These are phyloP conservation scores for Phaedon cochleariae DNA, from an alignment of 2,888 invertebrate genomes.

Conservation along the genomic window DNA sequence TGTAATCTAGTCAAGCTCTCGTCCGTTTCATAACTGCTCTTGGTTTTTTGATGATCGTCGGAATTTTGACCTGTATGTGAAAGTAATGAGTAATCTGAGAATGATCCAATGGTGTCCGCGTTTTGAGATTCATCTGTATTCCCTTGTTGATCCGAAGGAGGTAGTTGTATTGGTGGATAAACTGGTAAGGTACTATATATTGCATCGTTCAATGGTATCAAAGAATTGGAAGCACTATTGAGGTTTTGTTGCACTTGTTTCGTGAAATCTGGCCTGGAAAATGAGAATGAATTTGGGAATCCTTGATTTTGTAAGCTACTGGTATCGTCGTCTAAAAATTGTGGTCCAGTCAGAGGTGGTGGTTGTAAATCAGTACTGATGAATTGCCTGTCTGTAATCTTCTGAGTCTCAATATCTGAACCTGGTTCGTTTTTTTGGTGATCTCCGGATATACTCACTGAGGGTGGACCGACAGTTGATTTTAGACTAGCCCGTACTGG, in stretches of 20 bases:
- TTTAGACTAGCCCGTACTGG: conserved; percentile 22
- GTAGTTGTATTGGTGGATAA: conserved; percentile 21
- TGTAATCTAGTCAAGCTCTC: conserved; percentile 46
- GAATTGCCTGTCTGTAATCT: conserved; percentile 26
- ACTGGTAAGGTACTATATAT: conserved; percentile 3
- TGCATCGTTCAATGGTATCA: background rate
- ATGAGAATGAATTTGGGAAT: background rate
- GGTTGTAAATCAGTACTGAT: conserved; percentile 27
- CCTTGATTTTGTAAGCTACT: background rate
- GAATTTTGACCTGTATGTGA: background rate
- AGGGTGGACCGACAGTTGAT: conserved; percentile 4
- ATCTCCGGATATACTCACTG: background rate
- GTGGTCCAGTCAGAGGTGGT: conserved; percentile 21
- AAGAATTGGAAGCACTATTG: background rate
- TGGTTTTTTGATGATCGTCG: background rate
- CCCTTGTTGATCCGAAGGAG: background rate
- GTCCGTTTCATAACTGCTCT: conserved; percentile 5
- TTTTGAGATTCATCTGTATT: background rate
- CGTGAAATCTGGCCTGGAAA: background rate
- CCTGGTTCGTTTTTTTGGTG: background rate
- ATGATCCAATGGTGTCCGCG: background rate
- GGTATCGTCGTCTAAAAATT: background rate
- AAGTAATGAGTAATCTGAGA: conserved; percentile 8
- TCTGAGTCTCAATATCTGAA: background rate
- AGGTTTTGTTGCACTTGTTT: background rate